Percentiles rank a stretch among this genome's conserved stretches.
Conservation (phyloP, 2,888 invertebrate genomes). For the Philopedon plagiatum region DNA sequence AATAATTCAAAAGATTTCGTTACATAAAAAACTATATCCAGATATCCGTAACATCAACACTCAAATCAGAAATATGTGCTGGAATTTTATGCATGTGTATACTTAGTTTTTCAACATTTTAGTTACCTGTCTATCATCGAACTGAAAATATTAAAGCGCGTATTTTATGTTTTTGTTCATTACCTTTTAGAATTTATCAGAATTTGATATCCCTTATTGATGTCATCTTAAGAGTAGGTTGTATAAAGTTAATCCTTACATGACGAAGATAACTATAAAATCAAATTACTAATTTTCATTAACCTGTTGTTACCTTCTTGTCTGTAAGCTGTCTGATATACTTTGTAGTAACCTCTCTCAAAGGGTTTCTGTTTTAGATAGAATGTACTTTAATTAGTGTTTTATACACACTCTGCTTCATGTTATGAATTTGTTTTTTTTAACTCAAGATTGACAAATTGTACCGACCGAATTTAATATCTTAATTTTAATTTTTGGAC, state of each 20-base stretch:
- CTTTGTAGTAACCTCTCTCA: neutral
- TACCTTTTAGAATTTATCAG: neutral
- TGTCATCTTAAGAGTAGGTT: neutral
- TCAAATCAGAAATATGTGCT: constrained; percentile 40
- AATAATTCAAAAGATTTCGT: neutral
- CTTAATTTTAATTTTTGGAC: neutral
- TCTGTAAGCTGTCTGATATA: neutral
- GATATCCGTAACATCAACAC: neutral
- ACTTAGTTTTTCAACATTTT: constrained; percentile 3
- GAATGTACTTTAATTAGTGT: neutral
- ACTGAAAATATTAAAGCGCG: neutral
- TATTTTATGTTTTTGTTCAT: neutral
- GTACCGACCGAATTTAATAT: neutral
- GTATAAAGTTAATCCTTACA: neutral
- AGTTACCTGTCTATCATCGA: neutral
- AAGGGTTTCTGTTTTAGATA: neutral
- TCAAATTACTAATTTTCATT: too few species aligned
- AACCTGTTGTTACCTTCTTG: neutral
- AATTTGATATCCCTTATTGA: neutral
- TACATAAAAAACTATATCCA: neutral
- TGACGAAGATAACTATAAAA: neutral
- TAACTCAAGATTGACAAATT: neutral
- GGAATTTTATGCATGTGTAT: constrained; percentile 57
- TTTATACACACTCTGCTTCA: neutral
- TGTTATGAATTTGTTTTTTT: neutral